These are phyloP conservation scores for Apamea monoglypha DNA, from an alignment of 2,888 invertebrate species.

Conservation along the genomic window DNA sequence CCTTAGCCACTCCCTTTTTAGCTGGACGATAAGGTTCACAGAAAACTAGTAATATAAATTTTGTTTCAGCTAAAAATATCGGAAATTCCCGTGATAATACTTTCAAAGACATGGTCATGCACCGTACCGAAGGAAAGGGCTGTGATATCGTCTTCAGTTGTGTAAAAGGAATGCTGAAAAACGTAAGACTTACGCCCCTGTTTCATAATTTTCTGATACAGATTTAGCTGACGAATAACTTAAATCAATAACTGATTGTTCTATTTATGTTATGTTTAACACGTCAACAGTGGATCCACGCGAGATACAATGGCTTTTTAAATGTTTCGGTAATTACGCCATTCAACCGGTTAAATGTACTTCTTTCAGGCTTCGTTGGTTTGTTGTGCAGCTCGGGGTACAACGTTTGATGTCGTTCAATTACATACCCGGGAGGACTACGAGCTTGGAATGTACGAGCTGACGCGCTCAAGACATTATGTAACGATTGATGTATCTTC, in stretches of 20 bases:
- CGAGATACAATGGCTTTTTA: no score
- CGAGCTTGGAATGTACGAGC: conserved; percentile 4
- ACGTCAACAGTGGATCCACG: no score
- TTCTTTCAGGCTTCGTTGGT: neutral
- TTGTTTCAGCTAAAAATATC: conserved; percentile 75
- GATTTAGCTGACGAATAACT: neutral
- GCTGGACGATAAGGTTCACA: neutral
- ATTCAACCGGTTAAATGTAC: no score
- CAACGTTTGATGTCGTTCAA: conserved; percentile 4
- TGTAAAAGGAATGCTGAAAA: conserved; percentile 5
- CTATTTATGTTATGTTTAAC: neutral
- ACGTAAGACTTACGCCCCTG: conserved; percentile 33
- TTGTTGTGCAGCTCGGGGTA: neutral
- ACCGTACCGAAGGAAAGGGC: neutral
- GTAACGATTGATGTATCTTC: conserved; percentile 10
- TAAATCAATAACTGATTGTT: neutral
- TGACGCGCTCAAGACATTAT: neutral
- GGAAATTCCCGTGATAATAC: conserved; percentile 75
- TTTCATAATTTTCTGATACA: neutral
- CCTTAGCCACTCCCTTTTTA: neutral
- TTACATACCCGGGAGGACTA: conserved; percentile 7
- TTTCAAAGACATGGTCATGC: conserved; percentile 63
- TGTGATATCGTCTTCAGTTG: conserved; percentile 29
- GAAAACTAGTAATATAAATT: neutral
- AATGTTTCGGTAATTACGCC: no score